phyloP scores from a whole-genome alignment of 1,140 invertebrate species.

The Phymorhynchus buccinoides region DNA sequence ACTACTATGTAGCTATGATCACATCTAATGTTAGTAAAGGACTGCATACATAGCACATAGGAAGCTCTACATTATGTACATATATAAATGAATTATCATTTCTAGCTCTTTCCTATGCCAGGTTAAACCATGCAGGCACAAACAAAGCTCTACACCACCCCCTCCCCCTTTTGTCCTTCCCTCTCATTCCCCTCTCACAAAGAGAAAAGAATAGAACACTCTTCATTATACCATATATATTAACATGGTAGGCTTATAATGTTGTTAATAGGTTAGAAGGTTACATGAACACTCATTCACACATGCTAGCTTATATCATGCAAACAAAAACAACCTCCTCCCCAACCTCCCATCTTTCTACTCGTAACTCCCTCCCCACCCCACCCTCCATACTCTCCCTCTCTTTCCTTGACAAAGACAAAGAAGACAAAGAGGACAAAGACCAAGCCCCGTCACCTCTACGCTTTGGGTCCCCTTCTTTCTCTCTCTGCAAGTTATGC shows the following conservation, averaged over 20 bases:
- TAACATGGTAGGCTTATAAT: too few relatives aligned
- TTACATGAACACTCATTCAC: too few relatives aligned
- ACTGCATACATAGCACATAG: neutral
- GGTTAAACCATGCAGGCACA: neutral
- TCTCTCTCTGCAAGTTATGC: conserved; percentile 61
- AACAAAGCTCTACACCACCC: too few relatives aligned
- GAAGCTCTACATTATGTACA: neutral
- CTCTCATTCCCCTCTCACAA: neutral
- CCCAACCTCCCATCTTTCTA: too few relatives aligned
- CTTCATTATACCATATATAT: too few relatives aligned
- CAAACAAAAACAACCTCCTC: too few relatives aligned
- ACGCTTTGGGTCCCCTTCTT: conserved; percentile 51
- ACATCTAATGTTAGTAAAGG: neutral
- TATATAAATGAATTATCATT: neutral
- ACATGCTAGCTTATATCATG: too few relatives aligned
- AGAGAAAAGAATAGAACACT: neutral
- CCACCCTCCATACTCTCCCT: neutral
- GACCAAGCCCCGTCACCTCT: conserved; percentile 62
- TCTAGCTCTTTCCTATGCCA: neutral
- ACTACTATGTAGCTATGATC: too few relatives aligned
- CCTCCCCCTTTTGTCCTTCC: neutral
- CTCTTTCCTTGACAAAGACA: neutral
- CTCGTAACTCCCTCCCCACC: too few relatives aligned
- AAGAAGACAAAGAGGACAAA: neutral
- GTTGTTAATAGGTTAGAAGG: too few relatives aligned